Evolutionary conservation across 2,888 invertebrate species (phyloP), one percentile per base, ranked within the genome.

Genomic region (Epinotia bilunana): DNA sequence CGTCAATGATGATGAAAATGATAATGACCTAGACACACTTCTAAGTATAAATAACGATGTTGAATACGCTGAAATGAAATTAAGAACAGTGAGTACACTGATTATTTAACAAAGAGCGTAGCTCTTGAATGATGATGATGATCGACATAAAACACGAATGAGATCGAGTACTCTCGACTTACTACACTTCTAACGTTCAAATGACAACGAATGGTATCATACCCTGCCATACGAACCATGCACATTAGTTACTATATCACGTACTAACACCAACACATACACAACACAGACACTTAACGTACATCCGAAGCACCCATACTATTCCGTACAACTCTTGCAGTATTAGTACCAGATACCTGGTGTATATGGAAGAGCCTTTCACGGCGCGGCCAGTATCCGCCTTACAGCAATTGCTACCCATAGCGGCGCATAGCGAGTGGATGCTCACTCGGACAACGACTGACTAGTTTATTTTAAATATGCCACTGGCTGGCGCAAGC

Each of bases 381-480:
- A 91, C 82, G 73, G 92, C 91, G 80, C 90, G 87, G 81, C 89
- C 89, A 80, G 94, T 91, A 86, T 94, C 94, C 86, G 94, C 94
- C 86, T 95, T 95, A 89, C 95, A 95, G 90, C 95, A 95, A 87
- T 95, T 95, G 88, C 94, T 95, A 86, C 95, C 95, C 95, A 95
- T 95, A 80, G 83, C 87, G 88, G 85, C 88, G 86, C 90, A 89
- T 69, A 9, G 84, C 93, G 92, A 91, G 82, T 86, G 87, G 86
- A 84, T 86, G 84, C 88, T 88, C 83, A 79, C 83, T 86, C 83
- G 81, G 83, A 81, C 89, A 90, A 90, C 89, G 85, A 91, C 91
- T 91, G 92, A 88, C 86, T 80, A 80, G 80, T 80, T 81, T 91
- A 92, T 93, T 92, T 92, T 89, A 81, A 90, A 84, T 79, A 82